These are phyloP conservation scores for Mola mola DNA, from an alignment of 2,113 vertebrate species.

Conservation along the genomic window DNA sequence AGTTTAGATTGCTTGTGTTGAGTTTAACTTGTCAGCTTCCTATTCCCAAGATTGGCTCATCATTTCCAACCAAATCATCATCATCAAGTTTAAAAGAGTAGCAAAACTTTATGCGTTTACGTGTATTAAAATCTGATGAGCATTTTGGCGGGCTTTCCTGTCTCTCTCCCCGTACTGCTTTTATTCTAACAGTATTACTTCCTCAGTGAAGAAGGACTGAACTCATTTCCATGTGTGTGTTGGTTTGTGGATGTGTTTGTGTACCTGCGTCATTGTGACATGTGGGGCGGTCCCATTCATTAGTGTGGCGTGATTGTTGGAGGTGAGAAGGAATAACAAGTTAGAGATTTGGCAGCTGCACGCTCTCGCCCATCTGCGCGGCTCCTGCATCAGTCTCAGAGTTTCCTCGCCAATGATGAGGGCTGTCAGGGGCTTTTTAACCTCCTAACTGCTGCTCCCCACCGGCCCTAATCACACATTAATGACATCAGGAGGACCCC, in stretches of 20 bases:
- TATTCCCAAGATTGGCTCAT: conserved; percentile 55
- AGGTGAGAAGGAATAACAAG: conserved; percentile 97
- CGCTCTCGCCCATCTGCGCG: conserved; percentile 94
- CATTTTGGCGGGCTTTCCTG: conserved; percentile 10
- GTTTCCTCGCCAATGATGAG: conserved; percentile 95
- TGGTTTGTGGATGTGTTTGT: conserved; percentile 7
- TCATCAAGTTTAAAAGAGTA: conserved; percentile 52
- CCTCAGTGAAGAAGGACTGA: conserved; percentile 77
- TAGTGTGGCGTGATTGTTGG: conserved; percentile 92
- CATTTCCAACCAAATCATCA: conserved; percentile 63
- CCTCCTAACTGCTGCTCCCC: conserved; percentile 99
- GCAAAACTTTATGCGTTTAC: conserved; percentile 41
- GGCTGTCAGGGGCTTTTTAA: conserved; percentile 99
- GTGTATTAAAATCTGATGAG: conserved; percentile 22
- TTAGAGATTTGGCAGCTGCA: conserved; percentile 94
- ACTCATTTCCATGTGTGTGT: background rate
- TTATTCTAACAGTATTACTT: conserved; percentile 1
- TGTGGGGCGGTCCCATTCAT: conserved; percentile 92
- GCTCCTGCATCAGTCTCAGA: conserved; percentile 95
- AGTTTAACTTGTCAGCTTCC: conserved; percentile 67
- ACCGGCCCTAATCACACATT: conserved; percentile 99
- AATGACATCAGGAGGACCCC: conserved; percentile 98
- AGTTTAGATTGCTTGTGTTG: conserved; percentile 69
- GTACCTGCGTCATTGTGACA: conserved; percentile 37
- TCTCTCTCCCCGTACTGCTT: conserved; percentile 3